A percentile compares a stretch with the other conserved stretches of the same genome.
Conservation (phyloP, 2,797 vertebrate genomes). For the Rhyacichthys aspro region DNA sequence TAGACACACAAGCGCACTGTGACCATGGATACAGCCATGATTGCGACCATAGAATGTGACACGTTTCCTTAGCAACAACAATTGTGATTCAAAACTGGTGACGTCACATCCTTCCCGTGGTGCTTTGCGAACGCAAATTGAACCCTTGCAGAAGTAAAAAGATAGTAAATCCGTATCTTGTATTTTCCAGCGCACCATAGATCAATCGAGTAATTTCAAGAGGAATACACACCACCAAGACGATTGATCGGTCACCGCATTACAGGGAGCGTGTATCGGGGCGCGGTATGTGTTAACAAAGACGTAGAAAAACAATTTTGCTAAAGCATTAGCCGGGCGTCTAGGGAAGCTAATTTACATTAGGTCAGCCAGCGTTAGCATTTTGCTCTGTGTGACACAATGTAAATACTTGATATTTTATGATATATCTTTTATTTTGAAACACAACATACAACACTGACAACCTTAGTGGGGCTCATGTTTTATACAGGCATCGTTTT, state of each 20-base stretch:
- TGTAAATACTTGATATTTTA: neutral
- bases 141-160: slow-evolving; percentile 64
- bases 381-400: neutral
- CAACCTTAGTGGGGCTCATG: neutral
- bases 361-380: slow-evolving; percentile 42
- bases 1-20: too few relatives aligned
- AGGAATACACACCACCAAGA: neutral
- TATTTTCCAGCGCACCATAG: slow-evolving; percentile 26
- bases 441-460: neutral
- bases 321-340: slow-evolving; percentile 57
- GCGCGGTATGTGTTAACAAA: slow-evolving; percentile 38
- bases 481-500: too few relatives aligned
- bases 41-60: slow-evolving; percentile 10
- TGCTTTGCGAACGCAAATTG: slow-evolving; percentile 65
- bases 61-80: slow-evolving; percentile 72
- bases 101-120: slow-evolving; percentile 73
- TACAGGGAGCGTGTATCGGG: slow-evolving; percentile 10
- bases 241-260: neutral
- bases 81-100: slow-evolving; percentile 72
- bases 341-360: slow-evolving; percentile 36
- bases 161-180: slow-evolving; percentile 40
- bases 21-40: too few relatives aligned
- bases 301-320: slow-evolving; percentile 60
- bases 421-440: neutral
- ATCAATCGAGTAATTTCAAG: slow-evolving; percentile 7